These are phyloP conservation scores for Neodontobutis hainanensis DNA, from an alignment of 2,113 vertebrate species.

Conservation along the genomic window DNA sequence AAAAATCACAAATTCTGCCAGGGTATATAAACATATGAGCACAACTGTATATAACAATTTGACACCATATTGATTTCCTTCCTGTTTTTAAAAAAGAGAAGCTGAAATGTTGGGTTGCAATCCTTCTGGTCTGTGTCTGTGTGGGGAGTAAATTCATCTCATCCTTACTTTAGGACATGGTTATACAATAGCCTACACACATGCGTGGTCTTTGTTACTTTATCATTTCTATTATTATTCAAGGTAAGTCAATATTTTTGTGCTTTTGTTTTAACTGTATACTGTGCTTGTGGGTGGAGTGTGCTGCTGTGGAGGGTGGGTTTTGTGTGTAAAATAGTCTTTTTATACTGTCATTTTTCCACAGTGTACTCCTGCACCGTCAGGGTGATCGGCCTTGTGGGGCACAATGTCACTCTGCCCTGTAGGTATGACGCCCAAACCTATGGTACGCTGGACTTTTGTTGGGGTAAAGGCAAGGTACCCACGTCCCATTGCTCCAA, in stretches of 20 bases:
- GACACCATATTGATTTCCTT: slow-evolving; percentile 49
- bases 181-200: slow-evolving; percentile 51
- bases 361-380: slow-evolving; percentile 29
- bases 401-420: slow-evolving; percentile 75
- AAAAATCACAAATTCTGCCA: too few relatives aligned
- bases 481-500: slow-evolving; percentile 51
- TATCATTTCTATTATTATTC: slow-evolving; percentile 52
- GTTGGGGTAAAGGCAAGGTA: slow-evolving; percentile 78
- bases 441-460: slow-evolving; percentile 55
- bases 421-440: slow-evolving; percentile 68
- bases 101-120: slow-evolving; percentile 9
- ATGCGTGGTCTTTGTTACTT: slow-evolving; percentile 56
- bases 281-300: slow-evolving; percentile 19
- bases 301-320: not conserved
- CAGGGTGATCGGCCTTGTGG: slow-evolving; percentile 64
- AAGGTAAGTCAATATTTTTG: slow-evolving; percentile 57
- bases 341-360: not conserved
- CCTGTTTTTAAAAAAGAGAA: slow-evolving; percentile 45
- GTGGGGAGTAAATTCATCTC: slow-evolving; percentile 15
- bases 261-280: slow-evolving; percentile 25
- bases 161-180: slow-evolving; percentile 35
- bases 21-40: not conserved
- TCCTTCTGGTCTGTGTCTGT: slow-evolving; percentile 7
- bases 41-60: slow-evolving; percentile 1
- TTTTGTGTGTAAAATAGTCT: not conserved